A percentile compares a stretch with the other conserved stretches of the same genome.
Conservation (phyloP, 1,140 invertebrate species). For the Nephotettix cincticeps region DNA sequence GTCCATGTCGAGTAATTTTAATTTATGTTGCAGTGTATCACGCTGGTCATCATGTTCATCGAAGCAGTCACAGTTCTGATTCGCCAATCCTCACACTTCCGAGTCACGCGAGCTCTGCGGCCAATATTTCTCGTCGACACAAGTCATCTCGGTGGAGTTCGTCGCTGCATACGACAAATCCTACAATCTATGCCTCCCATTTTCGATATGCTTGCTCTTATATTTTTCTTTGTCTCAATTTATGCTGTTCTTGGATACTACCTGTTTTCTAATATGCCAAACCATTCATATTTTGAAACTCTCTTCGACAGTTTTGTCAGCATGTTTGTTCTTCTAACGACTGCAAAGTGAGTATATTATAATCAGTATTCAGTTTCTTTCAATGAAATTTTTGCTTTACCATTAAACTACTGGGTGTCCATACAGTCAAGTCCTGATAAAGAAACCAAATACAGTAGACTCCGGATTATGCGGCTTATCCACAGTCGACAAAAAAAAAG, state of each 20-base stretch:
- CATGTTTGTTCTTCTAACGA: slow-evolving; percentile 87
- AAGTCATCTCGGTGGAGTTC: slow-evolving; percentile 73
- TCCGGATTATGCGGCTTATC: no score
- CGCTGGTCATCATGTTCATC: slow-evolving; percentile 79
- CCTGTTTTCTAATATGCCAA: slow-evolving; percentile 69
- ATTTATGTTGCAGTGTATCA: slow-evolving; percentile 59
- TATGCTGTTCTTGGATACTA: slow-evolving; percentile 84
- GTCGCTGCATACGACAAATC: slow-evolving; percentile 71
- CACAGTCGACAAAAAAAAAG: no score
- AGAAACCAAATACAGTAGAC: no score
- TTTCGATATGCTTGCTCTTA: slow-evolving; percentile 81
- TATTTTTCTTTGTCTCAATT: slow-evolving; percentile 83
- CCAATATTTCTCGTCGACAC: slow-evolving; percentile 90
- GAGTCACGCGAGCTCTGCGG: slow-evolving; percentile 82
- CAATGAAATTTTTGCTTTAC: no score
- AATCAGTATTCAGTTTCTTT: no score
- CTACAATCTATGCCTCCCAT: slow-evolving; percentile 86
- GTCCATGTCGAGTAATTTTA: no score
- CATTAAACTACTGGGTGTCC: no score
- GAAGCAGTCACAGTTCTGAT: slow-evolving; percentile 81
- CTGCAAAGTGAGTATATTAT: slow-evolving; percentile 76
- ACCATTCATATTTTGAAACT: slow-evolving; percentile 76
- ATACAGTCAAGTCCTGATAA: no score
- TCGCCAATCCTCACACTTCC: slow-evolving; percentile 81
- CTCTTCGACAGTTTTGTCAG: slow-evolving; percentile 84